A percentile compares a stretch with the other conserved stretches of the same genome.
Conservation (phyloP, 2,888 invertebrate genomes). For the Ceramica pisi region DNA sequence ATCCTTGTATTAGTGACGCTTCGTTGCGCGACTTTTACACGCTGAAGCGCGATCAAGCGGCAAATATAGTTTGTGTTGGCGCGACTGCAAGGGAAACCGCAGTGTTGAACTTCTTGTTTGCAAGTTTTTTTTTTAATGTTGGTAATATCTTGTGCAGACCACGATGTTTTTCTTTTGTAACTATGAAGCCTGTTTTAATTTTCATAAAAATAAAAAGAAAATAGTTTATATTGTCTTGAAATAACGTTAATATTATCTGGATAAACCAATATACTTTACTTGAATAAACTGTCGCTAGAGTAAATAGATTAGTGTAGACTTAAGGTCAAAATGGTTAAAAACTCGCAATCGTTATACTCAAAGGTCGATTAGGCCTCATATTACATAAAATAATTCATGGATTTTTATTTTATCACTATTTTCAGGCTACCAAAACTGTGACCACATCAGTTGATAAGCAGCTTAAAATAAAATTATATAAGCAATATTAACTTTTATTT, state of each 20-base stretch:
- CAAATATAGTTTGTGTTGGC: constrained; percentile 51
- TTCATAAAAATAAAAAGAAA: neutral
- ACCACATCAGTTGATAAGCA: neutral
- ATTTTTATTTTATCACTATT: neutral
- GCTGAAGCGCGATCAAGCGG: constrained; percentile 41
- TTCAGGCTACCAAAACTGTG: neutral
- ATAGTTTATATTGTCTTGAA: neutral
- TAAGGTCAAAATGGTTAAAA: neutral
- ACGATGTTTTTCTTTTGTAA: neutral
- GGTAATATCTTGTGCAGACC: neutral
- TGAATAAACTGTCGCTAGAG: neutral
- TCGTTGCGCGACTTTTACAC: constrained; percentile 54
- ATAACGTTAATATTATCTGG: neutral
- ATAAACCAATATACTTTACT: too few species aligned
- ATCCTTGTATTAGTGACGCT: constrained; percentile 58
- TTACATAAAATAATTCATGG: neutral
- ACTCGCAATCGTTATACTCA: neutral
- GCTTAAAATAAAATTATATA: neutral
- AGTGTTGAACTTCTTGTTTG: constrained; percentile 14
- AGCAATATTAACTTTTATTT: neutral
- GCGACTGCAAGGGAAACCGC: constrained; percentile 35
- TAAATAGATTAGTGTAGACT: neutral
- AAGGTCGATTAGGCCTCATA: neutral
- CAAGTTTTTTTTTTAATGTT: constrained; percentile 11
- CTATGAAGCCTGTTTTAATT: neutral